Percentiles rank a stretch among this genome's conserved stretches.
Evolutionary conservation across 2,113 vertebrate species (phyloP).

Genomic region (Pleuronectes platessa): DNA sequence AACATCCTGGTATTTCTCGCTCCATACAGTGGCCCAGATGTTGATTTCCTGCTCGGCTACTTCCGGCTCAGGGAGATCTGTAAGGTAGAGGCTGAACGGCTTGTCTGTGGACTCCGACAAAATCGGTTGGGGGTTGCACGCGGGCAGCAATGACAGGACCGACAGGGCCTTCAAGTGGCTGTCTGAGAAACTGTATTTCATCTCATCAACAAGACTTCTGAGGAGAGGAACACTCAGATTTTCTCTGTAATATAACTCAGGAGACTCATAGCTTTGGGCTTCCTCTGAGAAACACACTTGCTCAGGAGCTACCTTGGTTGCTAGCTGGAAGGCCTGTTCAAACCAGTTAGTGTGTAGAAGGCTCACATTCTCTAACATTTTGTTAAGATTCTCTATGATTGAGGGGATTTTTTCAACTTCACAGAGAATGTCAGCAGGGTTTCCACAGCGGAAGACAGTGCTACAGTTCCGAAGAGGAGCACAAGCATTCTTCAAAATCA

Average conservation of each 20-base stretch:
- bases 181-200: slow-evolving; percentile 94
- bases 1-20: slow-evolving; percentile 91
- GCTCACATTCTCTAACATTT: slow-evolving; percentile 91
- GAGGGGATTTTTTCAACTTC: slow-evolving; percentile 86
- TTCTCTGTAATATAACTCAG: slow-evolving; percentile 92
- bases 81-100: slow-evolving; percentile 88
- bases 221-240: slow-evolving; percentile 88
- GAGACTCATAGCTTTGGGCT: slow-evolving; percentile 78
- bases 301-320: slow-evolving; percentile 86
- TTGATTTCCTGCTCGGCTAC: slow-evolving; percentile 90
- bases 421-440: slow-evolving; percentile 91
- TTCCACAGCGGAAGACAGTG: slow-evolving; percentile 89
- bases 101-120: slow-evolving; percentile 87
- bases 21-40: slow-evolving; percentile 93
- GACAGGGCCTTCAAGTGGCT: slow-evolving; percentile 91
- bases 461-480: slow-evolving; percentile 88
- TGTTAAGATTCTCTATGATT: slow-evolving; percentile 89
- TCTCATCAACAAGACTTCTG: slow-evolving; percentile 89
- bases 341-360: slow-evolving; percentile 93
- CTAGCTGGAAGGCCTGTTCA: slow-evolving; percentile 90
- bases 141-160: slow-evolving; percentile 91
- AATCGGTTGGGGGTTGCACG: slow-evolving; percentile 91
- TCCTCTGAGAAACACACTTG: slow-evolving; percentile 86
- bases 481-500: slow-evolving; percentile 91
- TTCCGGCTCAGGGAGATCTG: slow-evolving; percentile 91